These are phyloP conservation scores for Andrena bicolor DNA, from an alignment of 2,888 invertebrate species.

Conservation along the genomic window DNA sequence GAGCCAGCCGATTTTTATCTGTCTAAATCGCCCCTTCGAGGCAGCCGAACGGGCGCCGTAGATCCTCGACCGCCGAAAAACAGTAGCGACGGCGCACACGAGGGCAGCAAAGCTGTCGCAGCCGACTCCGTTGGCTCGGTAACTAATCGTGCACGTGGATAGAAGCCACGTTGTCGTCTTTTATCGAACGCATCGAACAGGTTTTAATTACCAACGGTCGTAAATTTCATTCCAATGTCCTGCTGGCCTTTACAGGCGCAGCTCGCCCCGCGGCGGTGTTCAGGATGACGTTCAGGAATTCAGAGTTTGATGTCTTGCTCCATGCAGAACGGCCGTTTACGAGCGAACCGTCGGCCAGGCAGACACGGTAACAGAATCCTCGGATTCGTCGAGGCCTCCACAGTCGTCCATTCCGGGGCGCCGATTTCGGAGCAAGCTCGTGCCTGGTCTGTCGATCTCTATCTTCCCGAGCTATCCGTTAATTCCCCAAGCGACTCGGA, in stretches of 20 bases:
- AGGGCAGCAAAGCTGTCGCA: background rate
- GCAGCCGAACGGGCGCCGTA: background rate
- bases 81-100: conserved; percentile 28
- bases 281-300: conserved; percentile 13
- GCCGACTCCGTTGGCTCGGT: background rate
- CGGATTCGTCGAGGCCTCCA: background rate
- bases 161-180: conserved; percentile 8
- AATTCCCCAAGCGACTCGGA: background rate
- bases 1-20: conserved; percentile 30
- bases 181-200: conserved; percentile 46
- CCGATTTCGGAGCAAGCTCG: background rate
- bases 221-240: conserved; percentile 35
- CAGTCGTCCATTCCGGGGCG: background rate
- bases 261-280: background rate
- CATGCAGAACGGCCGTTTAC: background rate
- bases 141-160: conserved; percentile 15
- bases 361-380: background rate
- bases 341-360: background rate
- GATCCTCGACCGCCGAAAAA: conserved; percentile 23
- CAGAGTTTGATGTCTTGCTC: conserved; percentile 16
- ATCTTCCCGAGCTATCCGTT: background rate
- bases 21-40: conserved; percentile 40
- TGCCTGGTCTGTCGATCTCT: background rate
- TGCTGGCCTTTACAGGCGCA: conserved; percentile 6
- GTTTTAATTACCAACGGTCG: conserved; percentile 33